Percentiles rank a stretch among this genome's conserved stretches.
These are phyloP conservation scores for Contarinia nasturtii DNA, from an alignment of 1,140 invertebrate species.

Conservation along the genomic window DNA sequence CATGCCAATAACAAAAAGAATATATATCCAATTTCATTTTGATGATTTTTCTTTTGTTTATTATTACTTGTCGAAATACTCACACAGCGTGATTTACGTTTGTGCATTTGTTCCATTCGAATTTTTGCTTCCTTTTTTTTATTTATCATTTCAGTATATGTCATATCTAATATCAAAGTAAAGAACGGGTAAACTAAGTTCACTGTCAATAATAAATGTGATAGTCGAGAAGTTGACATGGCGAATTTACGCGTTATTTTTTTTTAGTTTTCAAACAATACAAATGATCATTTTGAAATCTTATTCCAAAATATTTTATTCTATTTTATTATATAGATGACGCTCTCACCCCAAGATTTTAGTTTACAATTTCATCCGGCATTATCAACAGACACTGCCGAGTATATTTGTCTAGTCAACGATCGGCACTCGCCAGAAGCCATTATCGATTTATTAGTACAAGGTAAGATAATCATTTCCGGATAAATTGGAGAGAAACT, in stretches of 20 bases:
- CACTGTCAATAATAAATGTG: too few species aligned
- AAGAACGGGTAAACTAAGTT: too few species aligned
- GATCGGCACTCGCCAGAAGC: conserved; percentile 39
- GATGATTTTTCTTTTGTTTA: neutral
- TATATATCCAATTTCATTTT: neutral
- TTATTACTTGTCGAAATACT: neutral
- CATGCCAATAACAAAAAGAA: too few species aligned
- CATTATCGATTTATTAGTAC: conserved; percentile 39
- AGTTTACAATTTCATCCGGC: conserved; percentile 41
- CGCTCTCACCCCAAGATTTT: conserved; percentile 36
- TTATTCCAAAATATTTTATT: neutral
- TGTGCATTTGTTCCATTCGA: too few species aligned
- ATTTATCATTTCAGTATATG: too few species aligned
- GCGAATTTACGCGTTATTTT: too few species aligned
- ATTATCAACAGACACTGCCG: conserved; percentile 36
- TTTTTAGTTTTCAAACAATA: too few species aligned
- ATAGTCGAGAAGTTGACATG: too few species aligned
- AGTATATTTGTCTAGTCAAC: conserved; percentile 47
- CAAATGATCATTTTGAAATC: too few species aligned
- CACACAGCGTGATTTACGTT: neutral
- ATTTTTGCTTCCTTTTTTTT: too few species aligned
- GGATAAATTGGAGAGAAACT: neutral
- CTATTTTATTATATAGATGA: conserved; percentile 19
- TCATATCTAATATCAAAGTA: too few species aligned
- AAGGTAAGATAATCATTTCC: conserved; percentile 30